Evolutionary conservation across 1,140 invertebrate species (phyloP).

Genomic region (Drosophila teissieri): DNA sequence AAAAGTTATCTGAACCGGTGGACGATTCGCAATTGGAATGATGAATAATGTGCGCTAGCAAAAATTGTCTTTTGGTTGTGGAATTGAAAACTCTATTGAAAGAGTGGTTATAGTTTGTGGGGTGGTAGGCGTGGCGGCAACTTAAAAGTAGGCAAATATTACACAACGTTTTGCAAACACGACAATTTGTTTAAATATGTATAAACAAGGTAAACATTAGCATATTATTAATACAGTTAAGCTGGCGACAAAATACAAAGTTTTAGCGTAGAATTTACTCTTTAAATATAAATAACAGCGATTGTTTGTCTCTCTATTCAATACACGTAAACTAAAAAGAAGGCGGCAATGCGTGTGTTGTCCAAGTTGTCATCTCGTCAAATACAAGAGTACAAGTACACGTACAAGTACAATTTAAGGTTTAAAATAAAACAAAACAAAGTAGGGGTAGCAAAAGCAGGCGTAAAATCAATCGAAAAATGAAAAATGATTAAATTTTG

Average conservation of each 20-base stretch:
- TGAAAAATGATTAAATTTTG: conserved; percentile 23
- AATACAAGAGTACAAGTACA: conserved; percentile 30
- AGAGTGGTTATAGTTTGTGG: conserved; percentile 31
- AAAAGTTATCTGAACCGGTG: conserved; percentile 21
- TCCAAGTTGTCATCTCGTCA: conserved; percentile 55
- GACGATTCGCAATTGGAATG: conserved; percentile 59
- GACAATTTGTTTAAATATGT: conserved; percentile 68
- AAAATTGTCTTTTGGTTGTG: conserved; percentile 18
- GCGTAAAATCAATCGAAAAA: conserved; percentile 29
- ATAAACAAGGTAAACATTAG: conserved; percentile 81
- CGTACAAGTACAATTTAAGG: conserved; percentile 36
- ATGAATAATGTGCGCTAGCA: conserved; percentile 64
- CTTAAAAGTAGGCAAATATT: conserved; percentile 82
- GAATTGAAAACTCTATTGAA: conserved; percentile 25
- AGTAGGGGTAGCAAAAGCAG: conserved; percentile 63
- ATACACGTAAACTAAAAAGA: conserved; percentile 69
- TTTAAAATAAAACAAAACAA: conserved; percentile 49
- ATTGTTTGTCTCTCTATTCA: conserved; percentile 54
- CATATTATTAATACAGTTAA: conserved; percentile 80
- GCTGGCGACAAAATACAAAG: conserved; percentile 76
- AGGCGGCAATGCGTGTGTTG: conserved; percentile 55
- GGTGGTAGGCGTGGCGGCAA: conserved; percentile 61
- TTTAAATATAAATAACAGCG: conserved; percentile 72
- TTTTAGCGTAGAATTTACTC: conserved; percentile 58
- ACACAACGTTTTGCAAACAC: conserved; percentile 79